Conservation (phyloP, 35 echinoderm and acorn worm species). For the Apostichopus japonicus region DNA sequence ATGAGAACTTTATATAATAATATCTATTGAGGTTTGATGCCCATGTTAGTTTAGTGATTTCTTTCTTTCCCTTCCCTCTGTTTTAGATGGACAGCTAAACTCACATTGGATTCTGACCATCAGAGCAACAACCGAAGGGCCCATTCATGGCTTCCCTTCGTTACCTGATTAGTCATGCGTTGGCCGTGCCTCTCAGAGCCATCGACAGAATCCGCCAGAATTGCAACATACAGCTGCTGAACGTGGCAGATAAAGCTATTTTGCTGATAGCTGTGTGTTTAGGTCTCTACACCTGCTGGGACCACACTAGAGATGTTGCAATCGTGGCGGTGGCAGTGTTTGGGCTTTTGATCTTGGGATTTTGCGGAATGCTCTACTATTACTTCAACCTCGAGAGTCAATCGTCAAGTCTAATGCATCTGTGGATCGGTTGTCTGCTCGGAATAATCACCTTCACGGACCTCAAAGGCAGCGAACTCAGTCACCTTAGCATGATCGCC, state of each 20-base stretch:
- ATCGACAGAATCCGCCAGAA: slow-evolving; percentile 59
- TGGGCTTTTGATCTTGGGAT: slow-evolving; percentile 82
- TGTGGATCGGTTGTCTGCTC: slow-evolving; percentile 94
- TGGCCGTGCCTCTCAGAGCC: slow-evolving; percentile 70
- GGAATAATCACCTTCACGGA: slow-evolving; percentile 85
- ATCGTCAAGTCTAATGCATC: slow-evolving; percentile 76
- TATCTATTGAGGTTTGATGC: too few relatives aligned
- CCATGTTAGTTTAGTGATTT: too few relatives aligned
- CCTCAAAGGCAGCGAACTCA: not conserved
- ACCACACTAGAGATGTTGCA: slow-evolving; percentile 63
- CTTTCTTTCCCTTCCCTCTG: too few relatives aligned
- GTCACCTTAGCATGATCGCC: slow-evolving; percentile 58
- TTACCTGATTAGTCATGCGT: slow-evolving; percentile 80
- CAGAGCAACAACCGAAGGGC: not conserved
- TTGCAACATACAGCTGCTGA: slow-evolving; percentile 77
- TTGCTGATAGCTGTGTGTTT: slow-evolving; percentile 75
- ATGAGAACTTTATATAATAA: too few relatives aligned
- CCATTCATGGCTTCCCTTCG: slow-evolving; percentile 74
- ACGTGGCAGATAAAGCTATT: slow-evolving; percentile 65
- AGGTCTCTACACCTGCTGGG: slow-evolving; percentile 90
- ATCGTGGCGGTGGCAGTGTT: slow-evolving; percentile 76
- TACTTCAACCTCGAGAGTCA: slow-evolving; percentile 79
- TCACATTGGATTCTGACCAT: too few relatives aligned
- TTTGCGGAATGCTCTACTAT: slow-evolving; percentile 93
- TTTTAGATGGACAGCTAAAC: too few relatives aligned